Evolutionary conservation across 2,888 invertebrate species (phyloP), one percentile per base, ranked within the genome.

Genomic region (Eumacrocentrus americanus): DNA sequence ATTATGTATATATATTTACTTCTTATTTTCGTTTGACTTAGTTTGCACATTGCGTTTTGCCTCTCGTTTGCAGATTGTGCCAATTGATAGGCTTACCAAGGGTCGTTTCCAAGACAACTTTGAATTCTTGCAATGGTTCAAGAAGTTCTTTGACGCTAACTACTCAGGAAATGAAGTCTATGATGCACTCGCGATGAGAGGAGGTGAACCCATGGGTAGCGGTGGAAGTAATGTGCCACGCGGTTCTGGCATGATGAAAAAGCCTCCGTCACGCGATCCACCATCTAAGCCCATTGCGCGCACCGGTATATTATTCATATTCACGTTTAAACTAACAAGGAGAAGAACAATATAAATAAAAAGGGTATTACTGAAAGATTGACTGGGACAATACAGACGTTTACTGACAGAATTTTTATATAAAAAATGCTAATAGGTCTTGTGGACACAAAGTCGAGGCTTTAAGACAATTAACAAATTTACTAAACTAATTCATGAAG

Each of bases 111-210:
- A 98, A 89, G 98, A 98, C 87, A 98, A 98, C 87, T 98, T 98
- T 88, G 98, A 98, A 84, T 98, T 98, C 86, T 91, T 98, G 76
- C 98, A 98, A 86, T 98, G 98, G 98, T 98, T 98, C 88, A 98
- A 98, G 88, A 96, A 97, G 83, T 98, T 98, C 86, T 98, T 97
- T 85, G 98, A 98, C 84, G 97, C 97, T 76, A 99, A 99, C 87
- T 97, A 95, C 86, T 91, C 92, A 82, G 96, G 95, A 80, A 86
- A 89, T 78, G 94, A 95, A 68, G 70, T 72, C 48, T 98, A 98
- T 83, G 94, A 97, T 84, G 91, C 98, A 60, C 83, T 93, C 77
- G 88, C 87, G 68, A 91, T 91, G 77, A 88, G 98, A 72, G 92
- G 91, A 76, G 94, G 94, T 73, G 91, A 92, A 79, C 86, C 88